Evolutionary conservation across 2,888 invertebrate genomes (phyloP), one percentile per base, ranked within the genome.

Genomic region (Eristalis arbustorum): DNA sequence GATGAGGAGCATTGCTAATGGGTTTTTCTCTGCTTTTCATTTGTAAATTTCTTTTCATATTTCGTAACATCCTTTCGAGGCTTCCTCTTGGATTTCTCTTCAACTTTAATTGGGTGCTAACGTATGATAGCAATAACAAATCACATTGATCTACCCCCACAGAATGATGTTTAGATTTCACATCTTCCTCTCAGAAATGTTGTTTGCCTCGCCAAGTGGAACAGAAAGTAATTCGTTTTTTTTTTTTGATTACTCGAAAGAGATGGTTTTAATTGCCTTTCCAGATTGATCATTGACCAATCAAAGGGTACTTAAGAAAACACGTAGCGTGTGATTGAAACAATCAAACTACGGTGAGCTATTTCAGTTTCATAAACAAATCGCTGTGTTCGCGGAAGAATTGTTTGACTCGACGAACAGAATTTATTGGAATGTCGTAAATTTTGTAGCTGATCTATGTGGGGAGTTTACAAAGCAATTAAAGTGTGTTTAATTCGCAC

Each of bases 281-380:
- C 71, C 59, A 59, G 81, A 87, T 87, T 79, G 83, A 79, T 87
- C 68, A 72, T 83, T 87, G 87, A 72, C 87, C 87, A 83, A 87
- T 87, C 83, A 73, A 87, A 68, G 71, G 75, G 75, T 56, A 49
- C 78, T 79, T 73, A 73, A 69, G 25, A 57, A 63, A 62, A 61
- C 61, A 77, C 69, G 42, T 66, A 64, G 13, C 69, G 49, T 77
- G 61, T 77, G 73, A 85, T 78, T 78, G n/a, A 75, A 74, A 78
- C 64, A 77, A 85, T 73, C 68, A 77, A 77, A 61, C 40, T 13
- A 57, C 3, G 18, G 59, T 57, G 37, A 81, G 74, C 82, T 87
- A 82, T 61, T 81, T 84, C 57, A n/a, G 18, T 59, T 28, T 34
- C 62, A 61, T 80, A 84, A 64, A 84, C 76, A 80, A 40, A 5